phyloP scores from a whole-genome alignment of 2,797 vertebrate species.

The Pitangus sulphuratus region DNA sequence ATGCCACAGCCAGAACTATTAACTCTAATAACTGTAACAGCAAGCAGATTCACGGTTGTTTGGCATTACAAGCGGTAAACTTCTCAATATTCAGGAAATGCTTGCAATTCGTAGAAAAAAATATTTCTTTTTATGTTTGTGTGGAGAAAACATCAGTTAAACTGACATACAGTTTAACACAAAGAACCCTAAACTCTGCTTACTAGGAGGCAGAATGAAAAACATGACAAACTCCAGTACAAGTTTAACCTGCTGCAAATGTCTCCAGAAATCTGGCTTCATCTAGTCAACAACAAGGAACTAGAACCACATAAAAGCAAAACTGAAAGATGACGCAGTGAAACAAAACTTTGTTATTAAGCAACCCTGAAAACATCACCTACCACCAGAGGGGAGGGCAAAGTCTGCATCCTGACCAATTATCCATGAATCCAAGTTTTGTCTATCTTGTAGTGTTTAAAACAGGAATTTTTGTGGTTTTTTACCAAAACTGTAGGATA shows the following conservation, averaged over 20 bases:
- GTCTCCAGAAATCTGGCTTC: not conserved
- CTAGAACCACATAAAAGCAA: not conserved
- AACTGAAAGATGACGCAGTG: not conserved
- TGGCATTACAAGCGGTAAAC: not conserved
- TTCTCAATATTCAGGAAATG: not conserved
- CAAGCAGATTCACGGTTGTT: not conserved
- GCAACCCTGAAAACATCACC: not conserved
- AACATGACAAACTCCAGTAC: not conserved
- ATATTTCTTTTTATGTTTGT: not conserved
- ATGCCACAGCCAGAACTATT: not conserved
- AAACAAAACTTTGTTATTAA: not conserved
- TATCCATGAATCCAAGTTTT: rapidly evolving
- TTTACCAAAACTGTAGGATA: not conserved
- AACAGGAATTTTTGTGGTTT: not conserved
- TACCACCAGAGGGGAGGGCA: not conserved
- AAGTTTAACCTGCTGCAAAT: not conserved
- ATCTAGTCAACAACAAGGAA: not conserved
- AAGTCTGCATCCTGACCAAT: not conserved
- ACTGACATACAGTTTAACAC: not conserved
- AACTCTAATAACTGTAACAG: not conserved
- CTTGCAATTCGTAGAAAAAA: not conserved
- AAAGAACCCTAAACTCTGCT: not conserved
- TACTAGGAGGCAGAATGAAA: not conserved
- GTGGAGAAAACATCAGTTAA: not conserved
- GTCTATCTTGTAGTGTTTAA: not conserved